Evolutionary conservation across 2,797 vertebrate species (phyloP), one percentile per base, ranked within the genome.

Genomic region (Rachycentron canadum): DNA sequence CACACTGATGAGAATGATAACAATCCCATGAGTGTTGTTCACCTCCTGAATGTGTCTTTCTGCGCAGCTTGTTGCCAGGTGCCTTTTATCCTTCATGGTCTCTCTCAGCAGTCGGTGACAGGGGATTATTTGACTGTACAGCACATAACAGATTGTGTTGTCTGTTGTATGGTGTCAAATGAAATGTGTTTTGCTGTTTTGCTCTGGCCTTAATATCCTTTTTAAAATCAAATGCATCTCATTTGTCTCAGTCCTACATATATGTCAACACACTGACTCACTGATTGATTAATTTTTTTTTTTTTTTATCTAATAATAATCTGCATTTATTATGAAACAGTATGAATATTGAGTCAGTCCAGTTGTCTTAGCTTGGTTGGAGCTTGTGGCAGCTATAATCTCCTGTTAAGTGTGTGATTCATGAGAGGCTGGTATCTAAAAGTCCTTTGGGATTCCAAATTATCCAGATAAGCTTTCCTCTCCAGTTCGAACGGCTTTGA

Each of bases 391-490:
- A 67, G 61, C 69, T 73, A 21, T 86, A 82, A 84, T 89, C 81
- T 81, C 53, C 68, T 19, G 68, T 82, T 88, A 82, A 88, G 82
- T 81, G 80, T 50, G 32, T 76, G 71, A 84, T 87, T 84, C 82
- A 83, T 84, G 81, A 82, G 68, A 69, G 7, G 8, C 50, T 45
- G 63, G 56, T 84, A 79, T 85, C 86, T 86, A 66, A 76, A 73
- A 75, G 74, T 82, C 76, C 75, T 91, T 25, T 73, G 78, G 73
- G 73, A 73, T 73, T 86, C 76, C 74, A 86, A 84, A 87, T 87
- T 65, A 86, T 74, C 78, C 79, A 71, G 73, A 88, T 84, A 87
- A 80, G 84, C 84, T 84, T 84, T 78, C 67, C 64, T 82, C 66
- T 86, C 74, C 76, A 72, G 67, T 71, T 74, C 78, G 67, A 56